Conservation (phyloP, 2,888 invertebrate genomes). For the Teleiodes luculella region DNA sequence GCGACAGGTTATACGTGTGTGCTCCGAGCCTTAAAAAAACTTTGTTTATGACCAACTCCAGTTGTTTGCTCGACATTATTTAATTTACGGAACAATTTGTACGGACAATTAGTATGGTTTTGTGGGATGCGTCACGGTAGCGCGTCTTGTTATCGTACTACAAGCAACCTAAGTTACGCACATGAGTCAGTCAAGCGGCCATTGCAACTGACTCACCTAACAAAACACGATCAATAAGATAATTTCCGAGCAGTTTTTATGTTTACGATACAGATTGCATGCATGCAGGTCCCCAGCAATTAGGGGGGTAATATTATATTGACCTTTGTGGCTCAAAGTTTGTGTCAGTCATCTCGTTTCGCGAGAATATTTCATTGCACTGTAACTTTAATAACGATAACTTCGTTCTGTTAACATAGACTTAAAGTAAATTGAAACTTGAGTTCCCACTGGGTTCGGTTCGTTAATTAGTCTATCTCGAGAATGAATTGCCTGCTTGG, state of each 20-base stretch:
- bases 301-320: constrained; percentile 25
- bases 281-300: constrained; percentile 30
- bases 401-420: constrained; percentile 1
- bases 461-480: constrained; percentile 17
- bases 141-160: constrained; percentile 46
- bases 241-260: constrained; percentile 22
- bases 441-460: constrained; percentile 10
- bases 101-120: constrained; percentile 35
- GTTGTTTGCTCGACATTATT: constrained; percentile 19
- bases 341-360: background rate
- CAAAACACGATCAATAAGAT: constrained; percentile 20
- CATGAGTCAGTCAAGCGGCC: constrained; percentile 59
- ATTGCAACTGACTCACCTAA: constrained; percentile 55
- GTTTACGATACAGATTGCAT: constrained; percentile 14
- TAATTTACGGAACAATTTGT: constrained; percentile 41
- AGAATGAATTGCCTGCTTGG: constrained; percentile 15
- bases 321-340: constrained; percentile 36
- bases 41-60: constrained; percentile 8
- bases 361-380: background rate
- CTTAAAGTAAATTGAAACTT: constrained; percentile 6
- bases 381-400: background rate
- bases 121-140: constrained; percentile 54
- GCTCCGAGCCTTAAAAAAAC: constrained; percentile 6
- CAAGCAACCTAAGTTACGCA: constrained; percentile 35
- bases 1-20: constrained; percentile 6